These are phyloP conservation scores for Hiodon alosoides DNA, from an alignment of 2,113 vertebrate genomes.

Conservation along the genomic window DNA sequence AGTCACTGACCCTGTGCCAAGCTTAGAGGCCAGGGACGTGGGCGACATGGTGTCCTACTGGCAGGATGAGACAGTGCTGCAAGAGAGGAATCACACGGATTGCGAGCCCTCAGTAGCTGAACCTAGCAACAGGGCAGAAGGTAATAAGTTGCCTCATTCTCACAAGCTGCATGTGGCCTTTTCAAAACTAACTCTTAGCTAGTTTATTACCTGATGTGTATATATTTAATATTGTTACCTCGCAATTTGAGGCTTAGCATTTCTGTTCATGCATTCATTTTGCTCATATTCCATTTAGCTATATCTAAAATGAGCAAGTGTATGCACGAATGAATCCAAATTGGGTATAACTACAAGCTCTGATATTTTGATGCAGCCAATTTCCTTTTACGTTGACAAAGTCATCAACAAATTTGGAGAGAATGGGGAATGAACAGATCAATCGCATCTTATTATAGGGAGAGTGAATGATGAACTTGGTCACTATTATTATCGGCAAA, in stretches of 20 bases:
- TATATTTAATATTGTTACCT: no score
- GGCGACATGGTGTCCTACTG: slow-evolving; percentile 62
- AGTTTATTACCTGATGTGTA: no score
- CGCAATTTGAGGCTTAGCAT: no score
- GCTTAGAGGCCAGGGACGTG: slow-evolving; percentile 69
- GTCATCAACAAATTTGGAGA: not conserved
- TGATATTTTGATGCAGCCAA: no score
- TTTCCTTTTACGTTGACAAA: not conserved
- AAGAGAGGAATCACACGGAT: slow-evolving; percentile 53
- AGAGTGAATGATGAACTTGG: not conserved
- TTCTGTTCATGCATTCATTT: no score
- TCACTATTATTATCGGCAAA: not conserved
- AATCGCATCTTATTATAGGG: not conserved
- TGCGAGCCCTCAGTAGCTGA: slow-evolving; percentile 70
- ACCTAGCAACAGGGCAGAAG: slow-evolving; percentile 69
- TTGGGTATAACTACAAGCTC: no score
- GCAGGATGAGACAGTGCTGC: slow-evolving; percentile 60
- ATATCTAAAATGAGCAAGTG: no score
- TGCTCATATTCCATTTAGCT: no score
- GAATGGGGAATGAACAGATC: not conserved
- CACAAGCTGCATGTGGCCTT: no score
- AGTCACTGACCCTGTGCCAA: slow-evolving; percentile 67
- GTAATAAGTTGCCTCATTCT: slow-evolving; percentile 33
- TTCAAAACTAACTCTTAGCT: no score
- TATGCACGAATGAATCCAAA: no score